These are phyloP conservation scores for Dendrocincla fuliginosa DNA, from an alignment of 2,797 vertebrate genomes.

Conservation along the genomic window DNA sequence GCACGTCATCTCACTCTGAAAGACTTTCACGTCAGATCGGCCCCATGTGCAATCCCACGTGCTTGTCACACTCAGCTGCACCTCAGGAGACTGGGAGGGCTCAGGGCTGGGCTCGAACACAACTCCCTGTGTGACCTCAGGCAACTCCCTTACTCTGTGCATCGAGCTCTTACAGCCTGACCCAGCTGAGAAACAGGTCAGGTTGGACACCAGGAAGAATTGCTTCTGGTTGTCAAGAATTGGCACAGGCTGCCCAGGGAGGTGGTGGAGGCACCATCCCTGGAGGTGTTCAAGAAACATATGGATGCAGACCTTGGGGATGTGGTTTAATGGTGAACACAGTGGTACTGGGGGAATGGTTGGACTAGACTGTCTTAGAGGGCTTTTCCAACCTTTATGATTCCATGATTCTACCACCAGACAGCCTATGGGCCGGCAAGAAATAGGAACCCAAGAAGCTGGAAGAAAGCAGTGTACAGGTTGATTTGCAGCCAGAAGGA, in stretches of 20 bases:
- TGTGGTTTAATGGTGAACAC: no score
- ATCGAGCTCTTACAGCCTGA: neutral
- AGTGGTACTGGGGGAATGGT: neutral
- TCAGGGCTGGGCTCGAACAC: neutral
- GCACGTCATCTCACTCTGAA: neutral
- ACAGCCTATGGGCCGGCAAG: neutral
- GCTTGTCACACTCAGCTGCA: neutral
- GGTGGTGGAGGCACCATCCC: neutral
- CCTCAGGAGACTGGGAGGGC: neutral
- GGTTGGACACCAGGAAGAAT: neutral
- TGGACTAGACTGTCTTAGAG: neutral
- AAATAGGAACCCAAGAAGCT: neutral
- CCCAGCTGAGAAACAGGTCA: neutral
- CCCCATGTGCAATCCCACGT: neutral
- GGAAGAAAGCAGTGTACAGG: neutral
- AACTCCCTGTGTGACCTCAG: neutral
- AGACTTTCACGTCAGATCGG: fast-evolving
- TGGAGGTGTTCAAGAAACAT: neutral
- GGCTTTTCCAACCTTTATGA: neutral
- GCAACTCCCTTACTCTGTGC: neutral
- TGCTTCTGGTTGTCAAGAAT: neutral
- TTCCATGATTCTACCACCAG: neutral
- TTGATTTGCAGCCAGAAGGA: neutral
- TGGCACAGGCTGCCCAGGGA: neutral
- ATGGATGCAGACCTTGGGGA: neutral